phyloP scores from a whole-genome alignment of 2,888 invertebrate species.

The Saturnia pavonia region DNA sequence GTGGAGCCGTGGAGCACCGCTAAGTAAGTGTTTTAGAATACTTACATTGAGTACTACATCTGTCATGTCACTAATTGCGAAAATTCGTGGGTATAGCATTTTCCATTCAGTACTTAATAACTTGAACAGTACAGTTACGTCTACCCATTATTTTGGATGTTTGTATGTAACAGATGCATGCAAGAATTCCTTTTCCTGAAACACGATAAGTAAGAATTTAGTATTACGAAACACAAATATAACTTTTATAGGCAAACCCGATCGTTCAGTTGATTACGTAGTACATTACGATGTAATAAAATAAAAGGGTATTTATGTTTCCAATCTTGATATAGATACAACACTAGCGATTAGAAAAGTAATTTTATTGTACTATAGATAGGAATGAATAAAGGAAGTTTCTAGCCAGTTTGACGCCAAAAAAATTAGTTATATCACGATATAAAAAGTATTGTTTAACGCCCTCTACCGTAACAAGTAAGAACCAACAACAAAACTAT shows the following conservation, averaged over 20 bases:
- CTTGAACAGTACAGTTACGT: neutral
- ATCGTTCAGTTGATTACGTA: neutral
- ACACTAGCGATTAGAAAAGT: neutral
- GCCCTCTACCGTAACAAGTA: neutral
- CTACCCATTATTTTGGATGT: neutral
- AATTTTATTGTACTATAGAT: neutral
- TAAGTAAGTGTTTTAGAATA: neutral
- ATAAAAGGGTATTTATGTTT: neutral
- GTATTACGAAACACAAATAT: neutral
- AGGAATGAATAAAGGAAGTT: neutral
- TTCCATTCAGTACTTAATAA: no score
- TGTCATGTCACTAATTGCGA: neutral
- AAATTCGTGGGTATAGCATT: no score
- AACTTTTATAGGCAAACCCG: neutral
- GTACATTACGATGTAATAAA: neutral
- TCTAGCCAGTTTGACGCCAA: slow-evolving; percentile 4
- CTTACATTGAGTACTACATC: neutral
- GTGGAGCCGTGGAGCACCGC: no score
- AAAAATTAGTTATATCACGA: neutral
- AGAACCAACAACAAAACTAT: neutral
- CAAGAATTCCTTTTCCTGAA: neutral
- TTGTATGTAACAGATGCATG: neutral
- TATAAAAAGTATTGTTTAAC: neutral
- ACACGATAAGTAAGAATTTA: neutral
- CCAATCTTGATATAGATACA: neutral